Conservation (phyloP, 2,888 invertebrate genomes). For the Calliopum simillimum region DNA sequence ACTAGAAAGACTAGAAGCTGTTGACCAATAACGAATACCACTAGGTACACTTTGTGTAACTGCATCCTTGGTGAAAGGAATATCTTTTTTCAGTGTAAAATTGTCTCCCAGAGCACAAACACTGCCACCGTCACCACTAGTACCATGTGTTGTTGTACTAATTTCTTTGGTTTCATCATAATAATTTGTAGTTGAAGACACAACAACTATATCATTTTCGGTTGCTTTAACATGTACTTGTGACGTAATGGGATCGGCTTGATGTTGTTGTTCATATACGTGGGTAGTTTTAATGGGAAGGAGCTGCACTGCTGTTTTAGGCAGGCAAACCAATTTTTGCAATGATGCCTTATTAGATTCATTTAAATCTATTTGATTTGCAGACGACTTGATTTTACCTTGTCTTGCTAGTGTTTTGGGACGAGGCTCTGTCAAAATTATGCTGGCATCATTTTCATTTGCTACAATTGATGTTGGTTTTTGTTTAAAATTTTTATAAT, state of each 20-base stretch:
- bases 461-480: too few relatives aligned
- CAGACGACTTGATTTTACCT: background rate
- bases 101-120: background rate
- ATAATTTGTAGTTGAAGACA: slow-evolving; percentile 46
- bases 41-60: slow-evolving; percentile 40
- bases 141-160: background rate
- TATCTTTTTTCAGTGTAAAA: background rate
- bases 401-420: background rate
- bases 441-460: too few relatives aligned
- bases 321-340: too few relatives aligned
- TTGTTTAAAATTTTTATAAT: too few relatives aligned
- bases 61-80: slow-evolving; percentile 44
- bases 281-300: background rate
- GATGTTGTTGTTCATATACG: background rate
- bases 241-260: background rate
- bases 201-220: slow-evolving; percentile 46
- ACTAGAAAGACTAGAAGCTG: slow-evolving; percentile 44
- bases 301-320: background rate
- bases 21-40: slow-evolving; percentile 51
- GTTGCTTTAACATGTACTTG: slow-evolving; percentile 8
- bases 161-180: slow-evolving; percentile 43
- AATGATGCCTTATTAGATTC: background rate
- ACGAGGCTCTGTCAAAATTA: too few relatives aligned
- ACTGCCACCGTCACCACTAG: background rate
- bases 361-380: background rate